phyloP scores from a whole-genome alignment of 2,113 vertebrate species.

The Atherinomorus stipes region DNA sequence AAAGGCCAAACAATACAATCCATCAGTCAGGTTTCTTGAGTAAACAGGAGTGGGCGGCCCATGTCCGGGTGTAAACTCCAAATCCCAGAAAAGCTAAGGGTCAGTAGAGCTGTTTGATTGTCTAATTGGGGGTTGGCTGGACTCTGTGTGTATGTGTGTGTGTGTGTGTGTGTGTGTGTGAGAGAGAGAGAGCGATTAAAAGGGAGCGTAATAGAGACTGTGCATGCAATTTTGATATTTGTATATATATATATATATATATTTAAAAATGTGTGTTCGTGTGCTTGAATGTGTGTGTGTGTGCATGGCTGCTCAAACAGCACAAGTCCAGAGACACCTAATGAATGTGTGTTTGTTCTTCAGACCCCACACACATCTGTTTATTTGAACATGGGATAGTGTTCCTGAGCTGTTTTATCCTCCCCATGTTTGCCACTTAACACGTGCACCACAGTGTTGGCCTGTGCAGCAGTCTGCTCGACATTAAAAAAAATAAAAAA shows the following conservation, averaged over 20 bases:
- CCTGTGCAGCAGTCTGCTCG: conserved; percentile 20
- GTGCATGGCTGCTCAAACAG: conserved; percentile 63
- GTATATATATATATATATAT: conserved; percentile 15
- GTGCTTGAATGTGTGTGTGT: conserved; percentile 25
- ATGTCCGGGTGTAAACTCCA: conserved; percentile 78
- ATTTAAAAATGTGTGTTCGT: conserved; percentile 2
- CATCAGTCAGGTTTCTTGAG: conserved; percentile 81
- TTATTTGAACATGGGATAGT: conserved; percentile 84
- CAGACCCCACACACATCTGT: conserved; percentile 81
- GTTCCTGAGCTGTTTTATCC: conserved; percentile 82
- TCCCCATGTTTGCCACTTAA: conserved; percentile 78
- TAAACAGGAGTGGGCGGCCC: conserved; percentile 79
- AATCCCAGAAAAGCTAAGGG: conserved; percentile 80
- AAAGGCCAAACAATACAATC: conserved; percentile 87
- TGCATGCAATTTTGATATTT: conserved; percentile 36
- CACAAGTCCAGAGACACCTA: conserved; percentile 66
- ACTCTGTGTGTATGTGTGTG: conserved; percentile 30
- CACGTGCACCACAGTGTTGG: conserved; percentile 68
- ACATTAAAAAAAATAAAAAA: conserved; percentile 19
- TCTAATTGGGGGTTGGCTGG: conserved; percentile 78
- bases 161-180: conserved; percentile 36
- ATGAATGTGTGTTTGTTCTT: conserved; percentile 84
- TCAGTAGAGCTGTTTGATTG: conserved; percentile 82
- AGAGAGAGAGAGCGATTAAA: conserved; percentile 51
- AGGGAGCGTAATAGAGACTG: conserved; percentile 36